Evolutionary conservation across 2,113 vertebrate species (phyloP).

Genomic region (Zosterops japonicus): DNA sequence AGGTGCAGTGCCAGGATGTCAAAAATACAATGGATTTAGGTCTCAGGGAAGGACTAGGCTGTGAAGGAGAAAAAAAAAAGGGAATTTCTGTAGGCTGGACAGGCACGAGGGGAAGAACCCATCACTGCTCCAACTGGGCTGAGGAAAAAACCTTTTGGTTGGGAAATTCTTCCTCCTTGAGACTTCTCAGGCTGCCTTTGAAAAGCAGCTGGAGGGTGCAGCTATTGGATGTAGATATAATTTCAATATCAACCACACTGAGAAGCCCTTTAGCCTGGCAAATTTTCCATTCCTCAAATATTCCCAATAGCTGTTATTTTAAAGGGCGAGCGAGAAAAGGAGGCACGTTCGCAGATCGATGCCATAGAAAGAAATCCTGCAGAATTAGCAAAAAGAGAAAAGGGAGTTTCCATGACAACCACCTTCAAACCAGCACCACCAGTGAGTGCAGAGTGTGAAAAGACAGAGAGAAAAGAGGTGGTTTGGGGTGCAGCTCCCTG

Average conservation of each 20-base stretch:
- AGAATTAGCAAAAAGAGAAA: conserved; percentile 54
- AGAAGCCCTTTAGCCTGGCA: not conserved
- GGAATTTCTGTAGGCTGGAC: not conserved
- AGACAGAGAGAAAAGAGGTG: not conserved
- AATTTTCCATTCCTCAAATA: not conserved
- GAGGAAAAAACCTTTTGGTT: not conserved
- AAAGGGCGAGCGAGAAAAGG: not conserved
- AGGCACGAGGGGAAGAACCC: not conserved
- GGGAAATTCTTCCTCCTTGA: not conserved
- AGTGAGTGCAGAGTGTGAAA: not conserved
- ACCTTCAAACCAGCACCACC: not conserved
- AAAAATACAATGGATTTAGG: not conserved
- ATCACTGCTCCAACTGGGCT: not conserved
- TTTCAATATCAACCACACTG: not conserved
- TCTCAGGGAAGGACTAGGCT: not conserved
- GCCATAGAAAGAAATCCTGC: not conserved
- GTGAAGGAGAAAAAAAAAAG: not conserved
- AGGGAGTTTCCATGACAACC: conserved; percentile 66
- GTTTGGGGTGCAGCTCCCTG: not conserved
- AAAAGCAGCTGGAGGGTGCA: not conserved
- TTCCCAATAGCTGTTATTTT: not conserved
- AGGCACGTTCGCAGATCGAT: not conserved
- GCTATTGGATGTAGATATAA: not conserved
- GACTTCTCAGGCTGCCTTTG: not conserved
- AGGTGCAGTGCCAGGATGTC: not conserved